Conservation (phyloP, 2,888 invertebrate species). For the Acronicta alni region DNA sequence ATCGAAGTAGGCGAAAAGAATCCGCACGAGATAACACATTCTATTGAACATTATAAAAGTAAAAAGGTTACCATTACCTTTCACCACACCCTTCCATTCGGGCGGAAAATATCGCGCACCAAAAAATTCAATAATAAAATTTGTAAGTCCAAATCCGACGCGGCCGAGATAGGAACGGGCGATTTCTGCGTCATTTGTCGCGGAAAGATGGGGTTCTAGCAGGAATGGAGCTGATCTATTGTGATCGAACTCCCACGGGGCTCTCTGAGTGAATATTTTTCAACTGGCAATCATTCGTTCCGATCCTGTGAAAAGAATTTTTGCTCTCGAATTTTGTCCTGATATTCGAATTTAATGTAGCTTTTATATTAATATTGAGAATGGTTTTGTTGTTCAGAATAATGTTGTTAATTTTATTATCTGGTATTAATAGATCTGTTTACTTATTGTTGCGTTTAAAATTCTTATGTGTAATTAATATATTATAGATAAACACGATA, state of each 20-base stretch:
- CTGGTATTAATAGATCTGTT: too few relatives aligned
- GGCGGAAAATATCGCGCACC: constrained; percentile 65
- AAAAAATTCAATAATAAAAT: constrained; percentile 71
- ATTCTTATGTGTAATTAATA: too few relatives aligned
- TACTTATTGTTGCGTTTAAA: too few relatives aligned
- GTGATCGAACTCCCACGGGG: constrained; percentile 59
- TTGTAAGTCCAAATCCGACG: constrained; percentile 64
- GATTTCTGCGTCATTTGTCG: constrained; percentile 77
- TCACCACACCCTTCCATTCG: constrained; percentile 60
- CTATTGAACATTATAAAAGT: constrained; percentile 50
- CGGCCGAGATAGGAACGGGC: constrained; percentile 63
- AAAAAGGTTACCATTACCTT: constrained; percentile 64
- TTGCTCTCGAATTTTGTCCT: constrained; percentile 14
- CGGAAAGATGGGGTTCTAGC: constrained; percentile 65
- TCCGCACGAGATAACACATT: constrained; percentile 47
- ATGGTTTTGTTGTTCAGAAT: not conserved
- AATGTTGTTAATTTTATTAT: too few relatives aligned
- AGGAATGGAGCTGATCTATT: constrained; percentile 73
- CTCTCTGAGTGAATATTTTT: constrained; percentile 75
- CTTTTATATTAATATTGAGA: not conserved
- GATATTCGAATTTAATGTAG: constrained; percentile 16
- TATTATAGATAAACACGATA: too few relatives aligned
- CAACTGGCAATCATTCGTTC: constrained; percentile 46
- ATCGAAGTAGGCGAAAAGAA: constrained; percentile 42
- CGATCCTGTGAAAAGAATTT: constrained; percentile 31